Evolutionary conservation across 2,797 vertebrate genomes (phyloP), one percentile per base, ranked within the genome.

Genomic region (Sebastes trivittatus): DNA sequence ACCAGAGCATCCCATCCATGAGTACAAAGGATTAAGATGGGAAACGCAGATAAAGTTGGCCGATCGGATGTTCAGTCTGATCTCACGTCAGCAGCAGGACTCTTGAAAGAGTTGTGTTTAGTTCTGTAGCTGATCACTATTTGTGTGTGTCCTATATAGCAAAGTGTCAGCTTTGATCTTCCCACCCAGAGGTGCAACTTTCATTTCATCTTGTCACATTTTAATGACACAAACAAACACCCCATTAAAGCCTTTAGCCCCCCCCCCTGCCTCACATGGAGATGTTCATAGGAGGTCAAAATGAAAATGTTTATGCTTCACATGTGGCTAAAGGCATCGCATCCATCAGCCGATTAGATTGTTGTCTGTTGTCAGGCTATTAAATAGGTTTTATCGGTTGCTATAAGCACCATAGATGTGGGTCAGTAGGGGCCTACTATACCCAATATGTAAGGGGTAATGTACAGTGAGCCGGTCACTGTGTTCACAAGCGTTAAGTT

Each of bases 71-170:
- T 30, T 68, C 71, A 61, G 38, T 66, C 59, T 75, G 72, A 60
- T 74, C 54, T 72, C 52, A 56, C 11, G 14, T 72, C 78, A 67
- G 83, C 79, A 75, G 81, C 72, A 22, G 63, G 63, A 95, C 94
- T 96, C 94, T 95, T 7, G 80, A 56, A 66, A 95, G 94, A 85
- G 80, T 38, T 95, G 94, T 96, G 94, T 96, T 96, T 96, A 94
- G 95, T 96, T 96, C 95, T 97, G 96, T 97, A 86, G 95, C 95
- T 96, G 95, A 96, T 95, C 95, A 93, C 94, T 95, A 89, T 93
- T 94, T 97, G 61, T 83, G 61, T 85, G 95, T 96, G 94, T 96
- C 91, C 30, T 75, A 6, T 54, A 91, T 94, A 94, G 61, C 95
- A 96, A 94, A 96, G 94, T 95, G 95, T 96, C 95, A 93, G 95